These are phyloP conservation scores for Tenebrosternarchus preto DNA, from an alignment of 2,113 vertebrate species.

Conservation along the genomic window DNA sequence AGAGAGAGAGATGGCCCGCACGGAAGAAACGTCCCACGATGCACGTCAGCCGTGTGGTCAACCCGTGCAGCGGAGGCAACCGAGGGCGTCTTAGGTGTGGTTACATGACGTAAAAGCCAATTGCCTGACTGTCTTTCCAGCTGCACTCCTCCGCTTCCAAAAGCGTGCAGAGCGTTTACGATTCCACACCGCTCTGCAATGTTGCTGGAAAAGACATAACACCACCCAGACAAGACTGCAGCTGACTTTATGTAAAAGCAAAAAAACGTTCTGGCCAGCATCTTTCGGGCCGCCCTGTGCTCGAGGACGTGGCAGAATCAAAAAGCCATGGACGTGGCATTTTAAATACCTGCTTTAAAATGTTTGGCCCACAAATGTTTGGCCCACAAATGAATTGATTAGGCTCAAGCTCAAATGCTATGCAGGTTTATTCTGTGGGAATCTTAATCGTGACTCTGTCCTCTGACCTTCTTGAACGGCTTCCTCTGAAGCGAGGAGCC, in stretches of 20 bases:
- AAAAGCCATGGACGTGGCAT: conserved; percentile 40
- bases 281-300: not conserved
- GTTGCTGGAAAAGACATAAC: conserved; percentile 46
- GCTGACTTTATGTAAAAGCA: conserved; percentile 6
- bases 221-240: conserved; percentile 27
- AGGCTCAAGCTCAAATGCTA: conserved; percentile 31
- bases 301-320: conserved; percentile 26
- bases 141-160: conserved; percentile 37
- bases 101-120: conserved; percentile 19
- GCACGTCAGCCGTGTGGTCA: conserved; percentile 10
- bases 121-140: conserved; percentile 31
- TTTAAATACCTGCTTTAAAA: conserved; percentile 60
- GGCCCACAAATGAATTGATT: conserved; percentile 51
- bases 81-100: conserved; percentile 41
- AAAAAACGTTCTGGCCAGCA: not conserved
- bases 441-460: conserved; percentile 49
- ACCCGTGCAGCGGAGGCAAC: not conserved
- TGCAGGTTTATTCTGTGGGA: conserved; percentile 48
- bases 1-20: no score
- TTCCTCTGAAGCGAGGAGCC: conserved; percentile 13
- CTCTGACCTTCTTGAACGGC: conserved; percentile 27
- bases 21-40: no score
- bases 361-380: conserved; percentile 45
- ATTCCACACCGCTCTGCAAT: conserved; percentile 12
- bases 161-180: not conserved